These are phyloP conservation scores for Vipera ursinii DNA, from an alignment of 2,797 vertebrate genomes.

Conservation along the genomic window DNA sequence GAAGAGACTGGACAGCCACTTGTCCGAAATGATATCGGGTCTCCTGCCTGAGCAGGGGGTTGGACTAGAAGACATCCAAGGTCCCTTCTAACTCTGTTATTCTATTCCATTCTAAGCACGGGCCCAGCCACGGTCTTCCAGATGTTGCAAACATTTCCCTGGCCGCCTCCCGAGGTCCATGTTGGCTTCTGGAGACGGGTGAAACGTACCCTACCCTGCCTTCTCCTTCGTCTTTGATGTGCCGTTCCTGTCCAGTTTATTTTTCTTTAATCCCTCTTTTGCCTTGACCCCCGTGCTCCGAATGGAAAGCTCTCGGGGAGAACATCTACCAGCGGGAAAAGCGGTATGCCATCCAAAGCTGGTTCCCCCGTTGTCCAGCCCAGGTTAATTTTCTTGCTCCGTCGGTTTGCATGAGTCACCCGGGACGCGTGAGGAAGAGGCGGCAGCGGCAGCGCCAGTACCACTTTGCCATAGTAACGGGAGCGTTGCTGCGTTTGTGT, in stretches of 20 bases:
- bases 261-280: not conserved
- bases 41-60: too few species aligned
- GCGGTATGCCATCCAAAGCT: not conserved
- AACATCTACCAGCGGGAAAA: conserved; percentile 9
- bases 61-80: too few species aligned
- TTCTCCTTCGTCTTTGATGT: not conserved
- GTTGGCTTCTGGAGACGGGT: not conserved
- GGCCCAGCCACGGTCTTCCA: not conserved
- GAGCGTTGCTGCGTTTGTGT: conserved; percentile 36
- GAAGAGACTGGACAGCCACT: too few species aligned
- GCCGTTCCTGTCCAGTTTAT: accelerated
- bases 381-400: conserved; percentile 43
- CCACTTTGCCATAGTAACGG: conserved; percentile 72
- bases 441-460: conserved; percentile 47
- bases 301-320: not conserved
- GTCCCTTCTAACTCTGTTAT: too few species aligned
- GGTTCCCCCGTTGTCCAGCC: conserved; percentile 44
- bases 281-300: accelerated
- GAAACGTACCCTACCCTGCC: not conserved
- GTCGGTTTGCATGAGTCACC: conserved; percentile 60
- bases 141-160: not conserved
- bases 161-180: not conserved
- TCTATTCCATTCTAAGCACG: too few species aligned
- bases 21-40: too few species aligned
- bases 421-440: conserved; percentile 56